Percentiles rank a stretch among this genome's conserved stretches.
These are phyloP conservation scores for Canis aureus DNA, from an alignment of 2,113 vertebrate species.

Conservation along the genomic window DNA sequence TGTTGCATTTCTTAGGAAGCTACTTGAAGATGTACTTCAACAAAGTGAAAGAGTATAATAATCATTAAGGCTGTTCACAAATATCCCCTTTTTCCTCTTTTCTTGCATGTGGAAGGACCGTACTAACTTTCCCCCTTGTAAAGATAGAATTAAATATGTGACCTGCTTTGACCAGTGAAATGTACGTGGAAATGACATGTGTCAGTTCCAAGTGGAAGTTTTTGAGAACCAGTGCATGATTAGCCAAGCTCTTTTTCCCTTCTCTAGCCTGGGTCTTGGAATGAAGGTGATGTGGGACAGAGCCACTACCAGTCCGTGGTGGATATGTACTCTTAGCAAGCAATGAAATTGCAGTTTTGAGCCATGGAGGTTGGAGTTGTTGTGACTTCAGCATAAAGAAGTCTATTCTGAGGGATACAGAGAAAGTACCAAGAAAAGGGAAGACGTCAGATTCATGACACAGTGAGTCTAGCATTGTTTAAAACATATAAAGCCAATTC, in stretches of 20 bases:
- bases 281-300: fast-evolving
- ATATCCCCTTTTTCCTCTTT: background rate
- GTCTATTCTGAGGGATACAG: background rate
- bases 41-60: background rate
- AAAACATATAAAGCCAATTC: background rate
- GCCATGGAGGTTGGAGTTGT: no score
- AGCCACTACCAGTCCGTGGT: background rate
- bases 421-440: background rate
- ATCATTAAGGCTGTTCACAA: background rate
- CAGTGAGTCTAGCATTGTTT: background rate
- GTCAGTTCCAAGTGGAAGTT: background rate
- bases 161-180: background rate
- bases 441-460: background rate
- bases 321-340: background rate
- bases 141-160: background rate
- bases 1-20: background rate
- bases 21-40: background rate
- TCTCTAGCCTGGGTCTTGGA: background rate
- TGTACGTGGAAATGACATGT: background rate
- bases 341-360: background rate
- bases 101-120: background rate
- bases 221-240: background rate
- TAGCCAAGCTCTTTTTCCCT: background rate
- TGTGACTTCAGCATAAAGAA: background rate
- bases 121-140: background rate